phyloP scores from a whole-genome alignment of 2,113 vertebrate genomes.

The Gasterosteus nipponicus region DNA sequence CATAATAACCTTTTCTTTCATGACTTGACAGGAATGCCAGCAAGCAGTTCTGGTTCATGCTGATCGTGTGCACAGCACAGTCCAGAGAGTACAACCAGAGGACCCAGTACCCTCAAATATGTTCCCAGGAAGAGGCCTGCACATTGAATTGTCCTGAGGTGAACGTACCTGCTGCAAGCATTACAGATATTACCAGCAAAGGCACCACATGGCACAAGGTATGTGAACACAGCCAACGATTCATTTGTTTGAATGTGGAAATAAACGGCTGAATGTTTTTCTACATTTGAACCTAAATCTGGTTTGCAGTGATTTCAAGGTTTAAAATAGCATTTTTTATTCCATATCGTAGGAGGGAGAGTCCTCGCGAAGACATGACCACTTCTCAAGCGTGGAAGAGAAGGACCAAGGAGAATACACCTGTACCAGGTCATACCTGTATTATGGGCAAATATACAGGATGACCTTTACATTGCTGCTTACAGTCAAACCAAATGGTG shows the following conservation, averaged over 20 bases:
- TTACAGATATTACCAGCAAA: not conserved
- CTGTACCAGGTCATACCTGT: constrained; percentile 56
- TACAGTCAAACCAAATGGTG: constrained; percentile 20
- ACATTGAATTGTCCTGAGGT: not conserved
- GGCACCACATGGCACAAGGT: constrained; percentile 58
- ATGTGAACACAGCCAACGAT: constrained; percentile 5
- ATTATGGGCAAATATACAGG: constrained; percentile 51
- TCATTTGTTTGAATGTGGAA: not conserved
- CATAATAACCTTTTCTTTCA: not conserved
- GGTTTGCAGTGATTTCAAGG: not conserved
- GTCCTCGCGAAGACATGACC: accelerated
- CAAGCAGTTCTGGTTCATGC: constrained; percentile 16
- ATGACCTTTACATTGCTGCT: constrained; percentile 25
- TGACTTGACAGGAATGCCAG: constrained; percentile 35
- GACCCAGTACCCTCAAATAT: not conserved
- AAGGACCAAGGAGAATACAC: constrained; percentile 47
- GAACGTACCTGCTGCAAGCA: not conserved
- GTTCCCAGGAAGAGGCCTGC: constrained; percentile 33
- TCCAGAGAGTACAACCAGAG: not conserved
- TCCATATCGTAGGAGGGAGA: constrained; percentile 19
- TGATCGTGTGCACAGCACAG: constrained; percentile 32
- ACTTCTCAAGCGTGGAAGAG: constrained; percentile 19
- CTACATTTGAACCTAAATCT: not conserved
- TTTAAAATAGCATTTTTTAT: not conserved
- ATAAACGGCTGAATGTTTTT: too few species aligned